Percentiles rank a stretch among this genome's conserved stretches.
Evolutionary conservation across 2,113 vertebrate species (phyloP).

Genomic region (Eolophus roseicapilla): DNA sequence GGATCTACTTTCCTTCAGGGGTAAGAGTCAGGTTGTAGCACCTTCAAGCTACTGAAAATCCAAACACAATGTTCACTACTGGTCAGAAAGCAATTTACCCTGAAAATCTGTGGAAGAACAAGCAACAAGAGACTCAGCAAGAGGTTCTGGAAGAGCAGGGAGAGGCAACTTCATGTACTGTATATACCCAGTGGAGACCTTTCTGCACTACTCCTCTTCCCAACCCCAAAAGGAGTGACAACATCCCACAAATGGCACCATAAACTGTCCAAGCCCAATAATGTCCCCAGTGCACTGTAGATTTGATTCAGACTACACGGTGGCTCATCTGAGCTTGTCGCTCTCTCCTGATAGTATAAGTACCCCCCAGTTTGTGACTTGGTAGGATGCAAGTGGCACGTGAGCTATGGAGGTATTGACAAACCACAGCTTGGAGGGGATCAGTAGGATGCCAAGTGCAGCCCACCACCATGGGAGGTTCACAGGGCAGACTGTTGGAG

Average conservation of each 20-base stretch:
- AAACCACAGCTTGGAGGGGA: background rate
- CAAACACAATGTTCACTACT: fast-evolving
- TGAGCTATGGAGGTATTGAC: background rate
- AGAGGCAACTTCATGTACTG: background rate
- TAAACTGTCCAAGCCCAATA: background rate
- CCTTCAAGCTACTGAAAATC: constrained; percentile 4
- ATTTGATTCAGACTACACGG: background rate
- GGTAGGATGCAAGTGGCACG: fast-evolving
- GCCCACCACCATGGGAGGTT: background rate
- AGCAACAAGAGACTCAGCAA: background rate
- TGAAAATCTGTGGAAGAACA: background rate
- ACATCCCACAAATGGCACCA: background rate
- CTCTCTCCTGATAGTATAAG: background rate
- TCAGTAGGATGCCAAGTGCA: background rate
- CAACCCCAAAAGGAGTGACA: background rate
- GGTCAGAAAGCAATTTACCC: background rate
- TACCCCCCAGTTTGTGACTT: background rate
- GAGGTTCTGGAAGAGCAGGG: background rate
- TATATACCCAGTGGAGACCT: background rate
- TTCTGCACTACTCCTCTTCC: background rate
- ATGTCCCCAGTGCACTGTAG: background rate
- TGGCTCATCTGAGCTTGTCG: background rate
- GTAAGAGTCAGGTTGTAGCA: background rate
- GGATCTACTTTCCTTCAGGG: background rate
- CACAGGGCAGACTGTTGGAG: background rate